These are phyloP conservation scores for Tortrix viridana DNA, from an alignment of 2,888 invertebrate genomes.

Conservation along the genomic window DNA sequence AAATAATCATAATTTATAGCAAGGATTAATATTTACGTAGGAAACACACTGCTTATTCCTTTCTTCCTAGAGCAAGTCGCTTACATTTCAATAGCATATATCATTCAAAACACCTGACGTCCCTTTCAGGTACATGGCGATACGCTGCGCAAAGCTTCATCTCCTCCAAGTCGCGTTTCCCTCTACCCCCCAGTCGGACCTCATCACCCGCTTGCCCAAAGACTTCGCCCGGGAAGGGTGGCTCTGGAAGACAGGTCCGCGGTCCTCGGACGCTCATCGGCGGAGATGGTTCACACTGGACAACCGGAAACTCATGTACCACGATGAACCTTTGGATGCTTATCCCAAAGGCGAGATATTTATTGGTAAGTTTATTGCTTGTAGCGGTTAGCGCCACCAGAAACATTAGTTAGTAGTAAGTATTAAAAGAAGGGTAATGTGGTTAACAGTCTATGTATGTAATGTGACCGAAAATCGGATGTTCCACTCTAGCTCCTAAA, in stretches of 20 bases:
- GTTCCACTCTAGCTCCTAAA: too few relatives aligned
- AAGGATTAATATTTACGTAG: too few relatives aligned
- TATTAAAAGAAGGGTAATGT: too few relatives aligned
- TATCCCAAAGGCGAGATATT: slow-evolving; percentile 96
- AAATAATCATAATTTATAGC: too few relatives aligned
- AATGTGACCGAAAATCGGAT: too few relatives aligned
- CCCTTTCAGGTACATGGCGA: slow-evolving; percentile 86
- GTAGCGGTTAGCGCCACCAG: too few relatives aligned
- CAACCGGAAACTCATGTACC: slow-evolving; percentile 96
- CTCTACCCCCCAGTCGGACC: slow-evolving; percentile 88
- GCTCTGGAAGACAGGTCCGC: slow-evolving; percentile 95
- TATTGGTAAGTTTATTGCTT: slow-evolving; percentile 82
- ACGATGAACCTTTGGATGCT: slow-evolving; percentile 93
- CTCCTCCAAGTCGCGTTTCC: slow-evolving; percentile 93
- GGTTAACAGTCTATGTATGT: too few relatives aligned
- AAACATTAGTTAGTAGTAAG: too few relatives aligned
- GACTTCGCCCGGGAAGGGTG: slow-evolving; percentile 95
- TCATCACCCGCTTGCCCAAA: slow-evolving; percentile 88
- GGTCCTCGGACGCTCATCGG: slow-evolving; percentile 91
- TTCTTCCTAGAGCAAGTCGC: too few relatives aligned
- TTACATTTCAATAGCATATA: too few relatives aligned
- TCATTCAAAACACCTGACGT: too few relatives aligned
- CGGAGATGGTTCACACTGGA: slow-evolving; percentile 95
- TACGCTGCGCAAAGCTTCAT: slow-evolving; percentile 93
- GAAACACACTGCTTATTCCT: too few relatives aligned